Evolutionary conservation across 2,113 vertebrate genomes (phyloP).

Genomic region (Pomatorhinus ruficollis): DNA sequence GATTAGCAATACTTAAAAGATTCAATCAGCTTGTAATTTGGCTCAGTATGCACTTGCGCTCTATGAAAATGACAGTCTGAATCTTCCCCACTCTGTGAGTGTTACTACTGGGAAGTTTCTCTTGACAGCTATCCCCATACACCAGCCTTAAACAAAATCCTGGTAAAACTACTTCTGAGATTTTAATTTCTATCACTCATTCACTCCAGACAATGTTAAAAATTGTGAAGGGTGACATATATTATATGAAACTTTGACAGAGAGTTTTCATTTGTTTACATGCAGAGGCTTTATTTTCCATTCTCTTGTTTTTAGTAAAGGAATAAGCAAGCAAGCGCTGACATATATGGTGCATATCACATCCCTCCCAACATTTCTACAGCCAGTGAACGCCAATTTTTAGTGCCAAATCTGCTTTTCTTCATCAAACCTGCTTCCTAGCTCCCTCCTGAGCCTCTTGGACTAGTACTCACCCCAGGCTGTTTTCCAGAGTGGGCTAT

Average conservation of each 20-base stretch:
- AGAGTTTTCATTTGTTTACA: conserved; percentile 38
- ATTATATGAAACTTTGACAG: background rate
- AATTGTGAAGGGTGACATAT: background rate
- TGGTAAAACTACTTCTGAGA: conserved; percentile 21
- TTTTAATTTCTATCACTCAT: conserved; percentile 49
- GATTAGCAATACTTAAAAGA: conserved; percentile 8
- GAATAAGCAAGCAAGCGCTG: background rate
- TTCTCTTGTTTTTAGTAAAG: background rate
- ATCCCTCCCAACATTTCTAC: background rate
- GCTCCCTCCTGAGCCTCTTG: background rate
- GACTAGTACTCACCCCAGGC: background rate
- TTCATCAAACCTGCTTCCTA: background rate
- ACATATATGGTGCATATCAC: background rate
- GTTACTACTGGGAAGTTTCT: conserved; percentile 15
- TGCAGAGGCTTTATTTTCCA: conserved; percentile 15
- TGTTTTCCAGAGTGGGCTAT: background rate
- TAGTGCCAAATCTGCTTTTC: background rate
- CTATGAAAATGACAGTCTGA: background rate
- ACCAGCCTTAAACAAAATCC: conserved; percentile 10
- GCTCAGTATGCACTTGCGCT: background rate
- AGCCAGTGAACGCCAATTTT: background rate
- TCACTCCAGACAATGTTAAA: conserved; percentile 16
- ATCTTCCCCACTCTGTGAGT: background rate
- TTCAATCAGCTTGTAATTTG: background rate
- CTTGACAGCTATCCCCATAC: background rate